A percentile compares a stretch with the other conserved stretches of the same genome.
phyloP scores from a whole-genome alignment of 2,113 vertebrate species.

The Carettochelys insculpta region DNA sequence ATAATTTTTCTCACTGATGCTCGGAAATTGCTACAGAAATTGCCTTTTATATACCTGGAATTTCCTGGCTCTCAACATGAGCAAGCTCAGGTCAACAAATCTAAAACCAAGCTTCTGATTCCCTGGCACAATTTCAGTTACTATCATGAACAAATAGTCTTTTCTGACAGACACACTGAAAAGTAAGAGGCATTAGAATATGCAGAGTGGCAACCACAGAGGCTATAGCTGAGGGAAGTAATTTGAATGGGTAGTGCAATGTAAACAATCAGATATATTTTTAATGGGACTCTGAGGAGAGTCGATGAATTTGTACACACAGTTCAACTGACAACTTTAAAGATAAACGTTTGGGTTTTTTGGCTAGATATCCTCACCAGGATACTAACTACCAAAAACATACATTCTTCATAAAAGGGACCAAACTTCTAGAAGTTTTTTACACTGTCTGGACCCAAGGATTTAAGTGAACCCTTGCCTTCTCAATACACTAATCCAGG shows the following conservation, averaged over 20 bases:
- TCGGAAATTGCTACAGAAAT: background rate
- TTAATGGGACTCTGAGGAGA: background rate
- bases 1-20: background rate
- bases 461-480: background rate
- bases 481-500: background rate
- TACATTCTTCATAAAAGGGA: background rate
- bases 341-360: background rate
- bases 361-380: background rate
- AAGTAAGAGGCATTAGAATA: background rate
- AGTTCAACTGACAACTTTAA: background rate
- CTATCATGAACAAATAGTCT: background rate
- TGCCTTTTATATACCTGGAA: background rate
- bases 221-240: background rate
- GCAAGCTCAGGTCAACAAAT: background rate
- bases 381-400: background rate
- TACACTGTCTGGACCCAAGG: background rate
- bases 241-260: background rate
- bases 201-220: background rate
- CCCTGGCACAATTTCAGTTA: background rate
- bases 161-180: slow-evolving; percentile 22
- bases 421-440: background rate
- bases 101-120: background rate
- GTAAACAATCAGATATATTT: background rate
- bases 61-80: background rate
- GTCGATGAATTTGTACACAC: background rate